These are phyloP conservation scores for Panagrolaimus sp. DNA, from an alignment of 1,140 invertebrate genomes.

Conservation along the genomic window DNA sequence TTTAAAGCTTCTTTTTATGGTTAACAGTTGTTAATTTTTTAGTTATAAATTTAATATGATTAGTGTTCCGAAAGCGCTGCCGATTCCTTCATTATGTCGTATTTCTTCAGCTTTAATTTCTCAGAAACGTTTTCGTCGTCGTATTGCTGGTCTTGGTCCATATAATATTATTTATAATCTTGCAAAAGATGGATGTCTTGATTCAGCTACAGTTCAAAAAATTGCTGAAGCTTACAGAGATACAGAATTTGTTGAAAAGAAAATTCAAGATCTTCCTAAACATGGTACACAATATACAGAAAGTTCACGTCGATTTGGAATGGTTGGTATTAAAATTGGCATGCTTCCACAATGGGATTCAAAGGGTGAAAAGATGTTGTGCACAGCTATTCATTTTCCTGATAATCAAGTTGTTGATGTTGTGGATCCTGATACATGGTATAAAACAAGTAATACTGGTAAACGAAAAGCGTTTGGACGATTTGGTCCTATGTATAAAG, in stretches of 20 bases:
- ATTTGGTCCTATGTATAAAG: constrained; percentile 49
- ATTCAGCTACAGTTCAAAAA: background rate
- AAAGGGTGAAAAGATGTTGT: constrained; percentile 46
- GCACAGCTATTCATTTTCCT: constrained; percentile 49
- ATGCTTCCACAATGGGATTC: constrained; percentile 76
- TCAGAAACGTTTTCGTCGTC: background rate
- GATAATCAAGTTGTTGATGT: constrained; percentile 49
- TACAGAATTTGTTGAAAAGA: background rate
- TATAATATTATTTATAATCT: background rate
- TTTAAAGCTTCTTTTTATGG: no score
- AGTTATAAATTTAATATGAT: no score
- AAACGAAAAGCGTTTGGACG: constrained; percentile 51
- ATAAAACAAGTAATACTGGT: constrained; percentile 31
- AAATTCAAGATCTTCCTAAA: background rate
- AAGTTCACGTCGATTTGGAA: constrained; percentile 67
- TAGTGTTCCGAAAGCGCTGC: no score
- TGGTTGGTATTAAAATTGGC: constrained; percentile 88
- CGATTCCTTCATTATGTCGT: no score
- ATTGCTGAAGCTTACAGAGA: background rate
- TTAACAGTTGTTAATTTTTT: no score
- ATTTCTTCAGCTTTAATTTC: no score
- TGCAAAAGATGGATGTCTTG: background rate
- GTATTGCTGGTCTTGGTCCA: background rate
- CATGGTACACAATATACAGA: background rate
- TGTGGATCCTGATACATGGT: constrained; percentile 53